Conservation (phyloP, 2,797 vertebrate genomes). For the Rhadinocentrus ornatus region DNA sequence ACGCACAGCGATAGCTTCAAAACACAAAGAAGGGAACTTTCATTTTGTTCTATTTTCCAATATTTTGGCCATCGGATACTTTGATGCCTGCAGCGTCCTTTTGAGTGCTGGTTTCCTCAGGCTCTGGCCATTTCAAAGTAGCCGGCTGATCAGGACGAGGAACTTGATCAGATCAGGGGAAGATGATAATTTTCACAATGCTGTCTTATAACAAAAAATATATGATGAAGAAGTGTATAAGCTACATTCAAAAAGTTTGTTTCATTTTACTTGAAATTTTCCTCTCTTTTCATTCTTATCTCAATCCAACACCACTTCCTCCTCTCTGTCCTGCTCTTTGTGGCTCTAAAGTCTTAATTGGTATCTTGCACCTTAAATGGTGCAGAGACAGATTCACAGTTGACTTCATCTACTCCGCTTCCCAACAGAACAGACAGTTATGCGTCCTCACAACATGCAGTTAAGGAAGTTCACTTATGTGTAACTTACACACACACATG, state of each 20-base stretch:
- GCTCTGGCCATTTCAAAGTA: slow-evolving; percentile 11
- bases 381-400: slow-evolving; percentile 63
- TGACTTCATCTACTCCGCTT: slow-evolving; percentile 57
- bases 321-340: slow-evolving; percentile 23
- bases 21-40: not conserved
- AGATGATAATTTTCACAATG: slow-evolving; percentile 22
- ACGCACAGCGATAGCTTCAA: not conserved
- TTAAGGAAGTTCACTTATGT: slow-evolving; percentile 34
- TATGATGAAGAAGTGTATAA: too few species aligned
- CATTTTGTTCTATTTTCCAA: slow-evolving; percentile 8
- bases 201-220: too few species aligned
- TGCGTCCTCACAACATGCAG: slow-evolving; percentile 39
- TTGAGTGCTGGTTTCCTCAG: not conserved
- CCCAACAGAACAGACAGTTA: slow-evolving; percentile 45
- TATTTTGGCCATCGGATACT: not conserved
- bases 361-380: slow-evolving; percentile 66
- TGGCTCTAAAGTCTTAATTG: slow-evolving; percentile 49
- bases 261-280: slow-evolving; percentile 3
- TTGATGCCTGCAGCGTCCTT: not conserved
- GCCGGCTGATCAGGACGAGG: slow-evolving; percentile 21
- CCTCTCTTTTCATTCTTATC: slow-evolving; percentile 41
- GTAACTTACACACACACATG: slow-evolving; percentile 22
- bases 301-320: slow-evolving; percentile 31
- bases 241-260: slow-evolving; percentile 8
- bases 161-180: slow-evolving; percentile 11